Base-by-base conservation (phyloP, 2,113 vertebrate genomes). In the Daubentonia madagascariensis region DNA sequence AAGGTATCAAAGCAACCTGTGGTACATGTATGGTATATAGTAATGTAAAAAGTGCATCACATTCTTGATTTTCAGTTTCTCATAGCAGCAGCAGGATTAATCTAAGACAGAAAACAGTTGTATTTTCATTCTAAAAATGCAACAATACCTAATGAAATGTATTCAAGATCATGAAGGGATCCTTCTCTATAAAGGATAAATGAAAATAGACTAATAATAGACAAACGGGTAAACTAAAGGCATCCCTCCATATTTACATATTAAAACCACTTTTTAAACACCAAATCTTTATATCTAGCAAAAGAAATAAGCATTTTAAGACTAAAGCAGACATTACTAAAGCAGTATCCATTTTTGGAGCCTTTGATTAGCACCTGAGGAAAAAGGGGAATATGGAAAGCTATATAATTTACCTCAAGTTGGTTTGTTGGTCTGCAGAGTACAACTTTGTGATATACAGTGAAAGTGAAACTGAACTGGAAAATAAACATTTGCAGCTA, bases 81-180 rank as follows among this genome's bases (percentile, higher is more conserved):
- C 96, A 98, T 98, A 99, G 98, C 98, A 99, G 99, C 98, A 99
- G 98, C 98, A 99, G 98, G 98, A 99, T 98, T 98, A 98, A 98
- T 98, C 98, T 98, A 96, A 98, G 98, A 98, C 98, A 98, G 98
- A 98, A 98, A 98, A 98, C 96, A 97, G 96, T 78, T 98, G 98
- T 97, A 97, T 98, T 95, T 98, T 98, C 89, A 89, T 97, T 97
- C 97, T 97, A 97, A 98, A 96, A 99, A 98, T 85, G 97, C 98
- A 98, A 98, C 97, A 98, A 98, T 93, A 98, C 89, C 97, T 96
- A 98, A 98, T 98, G 98, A 99, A 99, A 99, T 98, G 98, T 98
- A 97, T 98, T 98, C 85, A 0, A 94, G 96, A 98, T 98, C 94
- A 40, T 35, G 93, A 98, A 97, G 98, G 89, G 95, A 96, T 98